A percentile compares a stretch with the other conserved stretches of the same genome.
phyloP scores from a whole-genome alignment of 1,140 invertebrate genomes.

The Drosophila tsacasi region DNA sequence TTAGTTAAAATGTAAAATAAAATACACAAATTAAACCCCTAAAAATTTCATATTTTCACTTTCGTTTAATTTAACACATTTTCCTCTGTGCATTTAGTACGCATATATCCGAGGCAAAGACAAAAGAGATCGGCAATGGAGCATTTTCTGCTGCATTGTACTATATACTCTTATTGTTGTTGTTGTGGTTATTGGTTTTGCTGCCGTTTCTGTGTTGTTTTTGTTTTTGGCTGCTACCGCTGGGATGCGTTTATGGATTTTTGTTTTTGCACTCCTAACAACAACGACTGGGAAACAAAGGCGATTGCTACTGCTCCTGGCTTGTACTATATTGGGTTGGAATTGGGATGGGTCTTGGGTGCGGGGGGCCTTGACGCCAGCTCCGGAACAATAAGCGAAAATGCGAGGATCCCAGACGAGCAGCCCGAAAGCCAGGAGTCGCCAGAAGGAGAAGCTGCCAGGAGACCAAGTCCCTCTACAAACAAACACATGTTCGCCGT shows the following conservation, averaged over 20 bases:
- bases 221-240: constrained; percentile 59
- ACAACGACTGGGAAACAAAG: constrained; percentile 58
- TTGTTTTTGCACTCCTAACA: constrained; percentile 67
- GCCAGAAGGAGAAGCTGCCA: constrained; percentile 20
- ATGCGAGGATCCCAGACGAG: constrained; percentile 50
- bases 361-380: constrained; percentile 59
- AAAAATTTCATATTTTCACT: neutral
- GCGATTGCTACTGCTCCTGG: constrained; percentile 33
- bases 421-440: constrained; percentile 5
- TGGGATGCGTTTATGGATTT: constrained; percentile 75
- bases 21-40: no score
- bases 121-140: constrained; percentile 49
- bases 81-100: constrained; percentile 4
- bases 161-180: constrained; percentile 9
- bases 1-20: no score
- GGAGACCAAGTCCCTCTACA: constrained; percentile 40
- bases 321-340: constrained; percentile 18
- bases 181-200: constrained; percentile 56
- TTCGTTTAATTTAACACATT: neutral
- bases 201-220: constrained; percentile 39
- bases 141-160: constrained; percentile 34
- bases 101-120: constrained; percentile 20
- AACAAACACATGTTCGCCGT: constrained; percentile 50
- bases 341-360: constrained; percentile 21
- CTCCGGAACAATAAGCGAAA: constrained; percentile 71